phyloP scores from a whole-genome alignment of 2,113 vertebrate species.

The Rhinogobius similis region DNA sequence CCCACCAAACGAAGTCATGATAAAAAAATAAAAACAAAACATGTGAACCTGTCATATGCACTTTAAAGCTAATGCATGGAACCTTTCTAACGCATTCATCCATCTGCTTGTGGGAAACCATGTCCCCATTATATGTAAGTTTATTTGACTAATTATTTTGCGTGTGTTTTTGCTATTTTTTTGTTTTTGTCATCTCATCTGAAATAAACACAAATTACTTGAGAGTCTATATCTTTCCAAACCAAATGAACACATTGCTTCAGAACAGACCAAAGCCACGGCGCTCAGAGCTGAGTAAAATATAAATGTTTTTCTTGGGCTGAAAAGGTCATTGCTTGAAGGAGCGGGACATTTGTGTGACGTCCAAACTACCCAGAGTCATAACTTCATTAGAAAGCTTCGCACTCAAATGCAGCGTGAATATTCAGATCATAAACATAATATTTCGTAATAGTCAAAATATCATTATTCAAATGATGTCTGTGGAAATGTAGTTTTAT shows the following conservation, averaged over 20 bases:
- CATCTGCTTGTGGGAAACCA: too few species aligned
- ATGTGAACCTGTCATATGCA: too few species aligned
- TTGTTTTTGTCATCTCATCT: background rate
- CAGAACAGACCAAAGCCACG: conserved; percentile 58
- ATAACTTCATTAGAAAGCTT: conserved; percentile 54
- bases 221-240: background rate
- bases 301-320: conserved; percentile 55
- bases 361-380: conserved; percentile 47
- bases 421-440: conserved; percentile 48
- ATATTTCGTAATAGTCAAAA: conserved; percentile 29
- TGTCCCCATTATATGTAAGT: too few species aligned
- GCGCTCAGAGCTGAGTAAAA: conserved; percentile 56
- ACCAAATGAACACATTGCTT: conserved; percentile 47
- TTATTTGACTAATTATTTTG: too few species aligned
- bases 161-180: background rate
- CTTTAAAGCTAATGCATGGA: too few species aligned
- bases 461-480: conserved; percentile 48
- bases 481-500: conserved; percentile 7
- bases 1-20: too few species aligned
- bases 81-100: too few species aligned
- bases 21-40: too few species aligned
- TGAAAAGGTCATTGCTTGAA: conserved; percentile 69
- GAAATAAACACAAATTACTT: background rate
- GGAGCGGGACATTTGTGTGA: conserved; percentile 46
- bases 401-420: conserved; percentile 37